Base-by-base conservation (phyloP, 2,797 vertebrate genomes). In the Schizopygopsis pylzovi region DNA sequence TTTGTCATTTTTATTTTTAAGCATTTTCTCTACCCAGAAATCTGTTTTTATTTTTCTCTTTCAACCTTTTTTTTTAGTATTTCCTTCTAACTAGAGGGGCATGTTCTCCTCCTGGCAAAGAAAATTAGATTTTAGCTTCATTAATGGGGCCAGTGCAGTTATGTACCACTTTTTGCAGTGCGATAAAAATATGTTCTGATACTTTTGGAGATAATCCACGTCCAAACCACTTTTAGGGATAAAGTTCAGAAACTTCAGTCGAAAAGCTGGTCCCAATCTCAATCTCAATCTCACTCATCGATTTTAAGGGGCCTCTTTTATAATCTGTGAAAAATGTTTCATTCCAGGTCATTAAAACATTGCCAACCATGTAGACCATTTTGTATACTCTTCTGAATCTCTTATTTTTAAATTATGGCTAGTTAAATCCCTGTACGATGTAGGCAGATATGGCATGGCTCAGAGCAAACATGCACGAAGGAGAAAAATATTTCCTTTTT, bases 1-100 rank as follows among this genome's bases (percentile, higher is more conserved):
- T 87, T 88, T 47, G 77, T 90, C 88, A 86, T 88, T 90, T 90
- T 90, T 87, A 90, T 86, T 90, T 89, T 89, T 41, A 86, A 43
- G 67, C 59, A 82, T 79, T 89, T 73, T 67, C 39, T 81, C 37
- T 75, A 72, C 49, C 25, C 20, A 25, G 2, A 75, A 49, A 72
- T 79, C 63, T 87, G 28, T 75, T 87, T 47, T 15, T 28, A 41
- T 75, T 15, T 39, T 45, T 47, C 59, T 41, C n/a, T 67, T 68
- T 83, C 45, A 61, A 45, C 65, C 65, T 77, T 61, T 71, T 84
- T 72, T 84, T 84, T 79, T 33, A 33, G 54, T 84, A 72, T 79
- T 78, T 89, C 67, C 65, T 49, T 49, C n/a, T 56, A 75, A 56
- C 81, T 82, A 68, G 54, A 47, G 54, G 67, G 47, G 39, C 10